phyloP scores from a whole-genome alignment of 1,140 invertebrate species.

The Lysiphlebus fabarum region DNA sequence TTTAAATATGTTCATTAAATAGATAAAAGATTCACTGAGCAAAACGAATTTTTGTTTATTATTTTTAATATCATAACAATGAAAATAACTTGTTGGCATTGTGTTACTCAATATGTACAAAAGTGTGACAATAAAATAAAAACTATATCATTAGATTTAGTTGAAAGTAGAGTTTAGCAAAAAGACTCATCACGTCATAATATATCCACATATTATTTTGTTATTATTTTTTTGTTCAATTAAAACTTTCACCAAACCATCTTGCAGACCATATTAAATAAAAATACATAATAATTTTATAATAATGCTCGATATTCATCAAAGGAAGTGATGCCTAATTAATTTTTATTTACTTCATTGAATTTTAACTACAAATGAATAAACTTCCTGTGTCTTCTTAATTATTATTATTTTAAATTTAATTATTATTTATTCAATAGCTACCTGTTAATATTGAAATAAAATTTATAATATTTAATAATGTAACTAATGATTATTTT shows the following conservation, averaged over 20 bases:
- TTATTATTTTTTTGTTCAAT: slow-evolving; percentile 22
- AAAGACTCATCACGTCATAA: slow-evolving; percentile 28
- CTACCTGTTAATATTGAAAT: no score
- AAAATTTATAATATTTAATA: no score
- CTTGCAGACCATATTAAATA: slow-evolving; percentile 14
- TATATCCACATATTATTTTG: no score
- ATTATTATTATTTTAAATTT: no score
- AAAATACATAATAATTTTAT: slow-evolving; percentile 22
- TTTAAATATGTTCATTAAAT: slow-evolving; percentile 4
- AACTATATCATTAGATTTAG: slow-evolving; percentile 27
- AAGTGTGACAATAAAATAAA: slow-evolving; percentile 24
- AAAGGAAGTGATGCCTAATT: background rate
- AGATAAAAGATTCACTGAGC: no score
- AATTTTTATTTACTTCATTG: background rate
- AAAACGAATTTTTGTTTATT: background rate
- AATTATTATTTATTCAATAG: no score
- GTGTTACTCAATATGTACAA: slow-evolving; percentile 29
- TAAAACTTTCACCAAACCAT: slow-evolving; percentile 28
- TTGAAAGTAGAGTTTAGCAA: slow-evolving; percentile 28
- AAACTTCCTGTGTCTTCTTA: slow-evolving; percentile 7
- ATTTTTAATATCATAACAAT: slow-evolving; percentile 3
- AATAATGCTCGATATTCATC: slow-evolving; percentile 24
- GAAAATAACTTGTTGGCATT: slow-evolving; percentile 13
- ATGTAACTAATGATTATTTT: no score
- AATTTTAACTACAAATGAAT: background rate